Conservation (phyloP, 2,113 vertebrate species). For the Cyanoramphus novaezelandiae region DNA sequence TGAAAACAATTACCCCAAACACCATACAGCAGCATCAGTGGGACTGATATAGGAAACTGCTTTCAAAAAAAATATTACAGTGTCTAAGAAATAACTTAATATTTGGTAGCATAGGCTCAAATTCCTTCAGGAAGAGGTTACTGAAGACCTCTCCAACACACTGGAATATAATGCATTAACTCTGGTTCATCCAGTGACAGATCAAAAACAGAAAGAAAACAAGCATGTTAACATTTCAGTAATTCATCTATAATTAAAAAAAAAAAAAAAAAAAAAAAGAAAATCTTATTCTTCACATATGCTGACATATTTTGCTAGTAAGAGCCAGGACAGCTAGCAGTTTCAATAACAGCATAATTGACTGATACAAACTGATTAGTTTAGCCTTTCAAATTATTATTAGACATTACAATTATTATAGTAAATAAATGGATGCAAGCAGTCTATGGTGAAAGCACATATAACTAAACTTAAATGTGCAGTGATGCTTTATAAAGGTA, state of each 20-base stretch:
- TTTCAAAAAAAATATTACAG: not conserved
- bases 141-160: not conserved
- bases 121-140: not conserved
- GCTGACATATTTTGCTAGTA: not conserved
- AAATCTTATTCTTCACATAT: not conserved
- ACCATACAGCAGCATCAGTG: not conserved
- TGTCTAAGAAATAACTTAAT: not conserved
- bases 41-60: not conserved
- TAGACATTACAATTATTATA: not conserved
- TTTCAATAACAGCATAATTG: not conserved
- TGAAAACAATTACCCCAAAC: not conserved
- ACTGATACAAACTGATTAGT: not conserved
- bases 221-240: not conserved
- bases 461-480: not conserved
- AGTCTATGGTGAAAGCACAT: not conserved
- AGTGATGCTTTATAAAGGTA: not conserved
- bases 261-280: not conserved
- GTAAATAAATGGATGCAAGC: not conserved
- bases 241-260: not conserved
- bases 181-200: not conserved
- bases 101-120: not conserved
- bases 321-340: not conserved
- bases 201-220: not conserved
- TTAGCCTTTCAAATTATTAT: not conserved
- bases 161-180: not conserved